Evolutionary conservation across 2,888 invertebrate species (phyloP).

Genomic region (Heteromyza rotundicornis): DNA sequence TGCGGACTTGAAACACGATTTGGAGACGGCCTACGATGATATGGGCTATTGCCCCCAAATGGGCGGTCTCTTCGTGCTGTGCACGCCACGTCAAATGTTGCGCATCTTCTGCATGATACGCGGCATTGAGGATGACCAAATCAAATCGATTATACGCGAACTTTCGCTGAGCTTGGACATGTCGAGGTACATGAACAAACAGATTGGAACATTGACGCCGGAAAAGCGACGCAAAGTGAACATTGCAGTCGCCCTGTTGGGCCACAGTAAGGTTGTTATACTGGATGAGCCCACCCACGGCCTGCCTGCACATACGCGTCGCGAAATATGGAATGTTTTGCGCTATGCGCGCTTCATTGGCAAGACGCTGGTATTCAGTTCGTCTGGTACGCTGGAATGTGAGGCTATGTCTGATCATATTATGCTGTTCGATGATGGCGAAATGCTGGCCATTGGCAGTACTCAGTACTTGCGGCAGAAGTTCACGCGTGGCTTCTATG

Average conservation of each 20-base stretch:
- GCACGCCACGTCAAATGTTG: constrained; percentile 73
- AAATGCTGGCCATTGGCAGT: constrained; percentile 74
- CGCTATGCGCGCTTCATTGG: constrained; percentile 72
- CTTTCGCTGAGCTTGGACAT: constrained; percentile 67
- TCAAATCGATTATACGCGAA: constrained; percentile 53
- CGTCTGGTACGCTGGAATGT: constrained; percentile 83
- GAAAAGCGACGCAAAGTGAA: constrained; percentile 76
- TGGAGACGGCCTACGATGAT: constrained; percentile 66
- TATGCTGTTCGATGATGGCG: constrained; percentile 79
- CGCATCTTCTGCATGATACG: constrained; percentile 69
- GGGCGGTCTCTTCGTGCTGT: constrained; percentile 69
- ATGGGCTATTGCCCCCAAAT: constrained; percentile 74
- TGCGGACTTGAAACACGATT: constrained; percentile 64
- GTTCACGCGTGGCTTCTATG: constrained; percentile 66
- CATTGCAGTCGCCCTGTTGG: constrained; percentile 74
- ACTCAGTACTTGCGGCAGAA: constrained; percentile 77
- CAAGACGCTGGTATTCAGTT: constrained; percentile 78
- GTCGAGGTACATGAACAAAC: constrained; percentile 68
- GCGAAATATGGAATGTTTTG: constrained; percentile 80
- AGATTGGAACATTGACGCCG: constrained; percentile 67
- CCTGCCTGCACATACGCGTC: constrained; percentile 76
- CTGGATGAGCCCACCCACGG: constrained; percentile 67
- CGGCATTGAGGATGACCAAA: constrained; percentile 63
- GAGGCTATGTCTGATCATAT: constrained; percentile 79
- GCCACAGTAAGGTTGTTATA: constrained; percentile 71